These are phyloP conservation scores for Grus americana DNA, from an alignment of 2,113 vertebrate species.

Conservation along the genomic window DNA sequence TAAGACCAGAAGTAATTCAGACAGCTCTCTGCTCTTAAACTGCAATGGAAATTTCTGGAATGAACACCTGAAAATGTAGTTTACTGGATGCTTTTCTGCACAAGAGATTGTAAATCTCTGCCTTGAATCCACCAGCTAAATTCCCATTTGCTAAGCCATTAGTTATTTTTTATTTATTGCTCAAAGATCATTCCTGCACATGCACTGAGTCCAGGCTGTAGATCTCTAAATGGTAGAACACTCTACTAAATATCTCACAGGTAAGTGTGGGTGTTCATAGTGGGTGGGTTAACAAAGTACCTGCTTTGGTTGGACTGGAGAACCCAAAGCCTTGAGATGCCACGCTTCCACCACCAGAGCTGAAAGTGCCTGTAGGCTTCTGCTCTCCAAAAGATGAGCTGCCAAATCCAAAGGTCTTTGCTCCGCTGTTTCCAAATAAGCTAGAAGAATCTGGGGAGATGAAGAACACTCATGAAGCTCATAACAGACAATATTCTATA, in stretches of 20 bases:
- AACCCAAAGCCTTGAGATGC: slow-evolving; percentile 95
- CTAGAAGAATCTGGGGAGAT: slow-evolving; percentile 75
- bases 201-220: not conserved
- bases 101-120: not conserved
- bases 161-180: not conserved
- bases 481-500: not conserved
- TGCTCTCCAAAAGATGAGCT: slow-evolving; percentile 87
- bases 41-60: not conserved
- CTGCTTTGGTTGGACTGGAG: slow-evolving; percentile 84
- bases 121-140: not conserved
- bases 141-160: not conserved
- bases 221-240: not conserved
- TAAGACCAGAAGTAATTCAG: not conserved
- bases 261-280: not conserved
- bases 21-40: not conserved
- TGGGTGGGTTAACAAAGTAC: slow-evolving; percentile 65
- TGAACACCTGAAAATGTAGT: not conserved
- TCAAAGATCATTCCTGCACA: not conserved
- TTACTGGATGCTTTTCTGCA: not conserved
- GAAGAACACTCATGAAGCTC: not conserved
- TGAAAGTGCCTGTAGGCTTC: slow-evolving; percentile 90
- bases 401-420: slow-evolving; percentile 88
- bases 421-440: slow-evolving; percentile 90
- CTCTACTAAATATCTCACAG: not conserved
- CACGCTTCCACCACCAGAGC: slow-evolving; percentile 85